phyloP scores from a whole-genome alignment of 2,797 vertebrate genomes.

The Crax fasciolata region DNA sequence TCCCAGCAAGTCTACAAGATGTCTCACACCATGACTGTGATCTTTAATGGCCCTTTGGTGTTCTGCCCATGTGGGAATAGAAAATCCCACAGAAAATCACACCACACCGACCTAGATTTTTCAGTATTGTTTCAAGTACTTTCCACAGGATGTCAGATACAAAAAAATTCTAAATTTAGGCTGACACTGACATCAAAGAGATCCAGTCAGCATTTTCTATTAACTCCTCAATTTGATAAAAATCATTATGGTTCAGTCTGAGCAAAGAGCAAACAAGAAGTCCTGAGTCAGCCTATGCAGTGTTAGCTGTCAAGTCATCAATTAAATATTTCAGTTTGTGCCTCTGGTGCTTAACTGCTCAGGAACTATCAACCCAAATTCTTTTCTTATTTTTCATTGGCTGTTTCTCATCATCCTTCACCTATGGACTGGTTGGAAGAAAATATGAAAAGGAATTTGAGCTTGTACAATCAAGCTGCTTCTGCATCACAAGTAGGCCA shows the following conservation, averaged over 20 bases:
- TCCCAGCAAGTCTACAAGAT: background rate
- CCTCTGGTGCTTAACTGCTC: background rate
- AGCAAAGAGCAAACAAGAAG: slow-evolving; percentile 7
- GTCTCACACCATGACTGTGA: background rate
- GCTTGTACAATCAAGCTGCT: background rate
- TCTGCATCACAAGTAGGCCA: background rate
- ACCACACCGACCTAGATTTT: background rate
- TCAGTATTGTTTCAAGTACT: background rate
- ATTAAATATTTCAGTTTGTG: slow-evolving; percentile 37
- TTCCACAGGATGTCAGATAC: background rate
- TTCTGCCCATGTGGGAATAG: rapidly evolving
- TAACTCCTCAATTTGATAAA: background rate
- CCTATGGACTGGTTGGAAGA: background rate
- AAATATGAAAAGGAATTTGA: slow-evolving; percentile 1
- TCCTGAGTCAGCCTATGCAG: slow-evolving; percentile 33
- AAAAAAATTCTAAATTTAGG: slow-evolving; percentile 17
- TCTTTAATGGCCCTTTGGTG: background rate
- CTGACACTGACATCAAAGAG: background rate
- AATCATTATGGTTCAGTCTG: background rate
- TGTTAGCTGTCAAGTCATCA: slow-evolving; percentile 44
- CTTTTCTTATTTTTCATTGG: background rate
- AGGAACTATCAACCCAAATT: background rate
- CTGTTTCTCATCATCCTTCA: background rate
- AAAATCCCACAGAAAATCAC: background rate
- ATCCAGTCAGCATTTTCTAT: slow-evolving; percentile 11